Conservation (phyloP, 2,113 vertebrate genomes). For the Dendropsophus ebraccatus region DNA sequence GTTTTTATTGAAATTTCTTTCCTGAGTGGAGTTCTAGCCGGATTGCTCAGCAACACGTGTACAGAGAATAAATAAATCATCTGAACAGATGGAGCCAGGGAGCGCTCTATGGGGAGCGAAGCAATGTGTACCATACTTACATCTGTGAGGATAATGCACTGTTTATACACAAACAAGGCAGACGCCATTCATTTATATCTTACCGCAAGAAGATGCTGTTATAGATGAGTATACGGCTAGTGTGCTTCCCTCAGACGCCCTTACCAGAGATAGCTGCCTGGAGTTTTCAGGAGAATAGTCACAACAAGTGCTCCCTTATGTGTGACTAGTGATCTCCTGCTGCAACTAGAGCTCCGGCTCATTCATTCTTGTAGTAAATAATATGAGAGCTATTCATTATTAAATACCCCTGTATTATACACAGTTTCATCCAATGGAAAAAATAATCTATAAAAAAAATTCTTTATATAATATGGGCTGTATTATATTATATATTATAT, state of each 20-base stretch:
- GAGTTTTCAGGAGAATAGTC: neutral
- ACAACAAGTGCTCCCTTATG: neutral
- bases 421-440: neutral
- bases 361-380: neutral
- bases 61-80: slow-evolving; percentile 10
- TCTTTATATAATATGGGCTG: neutral
- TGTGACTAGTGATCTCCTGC: neutral
- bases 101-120: neutral
- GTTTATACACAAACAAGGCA: slow-evolving; percentile 5
- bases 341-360: neutral
- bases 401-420: neutral
- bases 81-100: slow-evolving; percentile 12
- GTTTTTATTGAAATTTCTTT: neutral
- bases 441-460: neutral
- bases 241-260: neutral
- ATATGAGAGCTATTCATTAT: neutral
- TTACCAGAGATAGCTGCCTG: neutral
- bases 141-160: neutral
- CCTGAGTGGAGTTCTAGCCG: neutral
- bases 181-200: neutral
- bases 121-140: neutral
- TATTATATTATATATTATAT: neutral
- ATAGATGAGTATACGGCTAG: neutral
- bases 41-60: neutral
- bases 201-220: neutral